Evolutionary conservation across 35 echinoderm and acorn worm species (phyloP).

Genomic region (Lytechinus pictus): DNA sequence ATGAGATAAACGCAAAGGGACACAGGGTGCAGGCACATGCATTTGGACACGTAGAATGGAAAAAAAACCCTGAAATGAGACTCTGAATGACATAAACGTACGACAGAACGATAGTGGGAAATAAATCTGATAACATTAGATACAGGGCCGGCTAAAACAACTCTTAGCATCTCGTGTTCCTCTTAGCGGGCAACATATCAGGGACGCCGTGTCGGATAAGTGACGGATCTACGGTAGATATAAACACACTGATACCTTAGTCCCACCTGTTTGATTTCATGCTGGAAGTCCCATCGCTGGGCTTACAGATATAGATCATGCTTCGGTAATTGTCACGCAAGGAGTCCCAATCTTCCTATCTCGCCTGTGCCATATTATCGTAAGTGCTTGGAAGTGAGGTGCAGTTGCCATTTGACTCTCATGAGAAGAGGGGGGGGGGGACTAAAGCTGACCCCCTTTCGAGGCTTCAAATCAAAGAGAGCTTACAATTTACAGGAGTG

Average conservation of each 20-base stretch:
- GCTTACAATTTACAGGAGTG: too few relatives aligned
- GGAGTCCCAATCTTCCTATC: neutral
- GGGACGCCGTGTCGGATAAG: neutral
- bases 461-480: too few relatives aligned
- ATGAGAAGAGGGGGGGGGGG: too few relatives aligned
- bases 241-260: neutral
- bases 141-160: neutral
- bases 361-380: neutral
- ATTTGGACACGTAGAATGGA: neutral
- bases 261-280: neutral
- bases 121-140: too few relatives aligned
- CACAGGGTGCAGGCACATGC: neutral
- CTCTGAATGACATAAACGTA: neutral
- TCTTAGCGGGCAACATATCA: neutral
- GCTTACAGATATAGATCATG: neutral
- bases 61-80: neutral
- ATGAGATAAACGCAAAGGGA: neutral
- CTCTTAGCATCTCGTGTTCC: neutral
- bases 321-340: neutral
- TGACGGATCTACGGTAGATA: neutral
- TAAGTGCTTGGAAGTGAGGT: neutral
- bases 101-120: neutral
- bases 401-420: too few relatives aligned
- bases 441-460: too few relatives aligned
- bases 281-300: neutral